These are phyloP conservation scores for Lutjanus campechanus DNA, from an alignment of 2,797 vertebrate genomes.

Conservation along the genomic window DNA sequence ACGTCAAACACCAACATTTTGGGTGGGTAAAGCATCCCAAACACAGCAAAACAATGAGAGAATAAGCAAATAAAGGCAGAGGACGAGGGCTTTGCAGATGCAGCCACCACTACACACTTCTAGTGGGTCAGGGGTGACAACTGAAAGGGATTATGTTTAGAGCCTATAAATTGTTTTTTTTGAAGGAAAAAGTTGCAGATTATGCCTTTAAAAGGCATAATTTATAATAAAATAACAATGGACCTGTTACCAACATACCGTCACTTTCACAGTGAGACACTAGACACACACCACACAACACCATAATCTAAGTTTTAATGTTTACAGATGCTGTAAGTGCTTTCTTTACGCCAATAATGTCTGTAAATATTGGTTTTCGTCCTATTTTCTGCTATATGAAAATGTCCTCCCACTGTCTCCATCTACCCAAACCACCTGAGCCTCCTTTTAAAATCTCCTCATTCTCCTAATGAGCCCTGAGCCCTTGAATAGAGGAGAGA, in stretches of 20 bases:
- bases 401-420: slow-evolving; percentile 6
- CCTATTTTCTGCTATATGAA: slow-evolving; percentile 10
- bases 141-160: too few species aligned
- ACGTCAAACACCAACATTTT: too few species aligned
- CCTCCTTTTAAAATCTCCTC: slow-evolving; percentile 32
- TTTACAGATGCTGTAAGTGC: not conserved
- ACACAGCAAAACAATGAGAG: too few species aligned
- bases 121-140: too few species aligned
- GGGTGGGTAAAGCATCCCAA: too few species aligned
- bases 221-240: not conserved
- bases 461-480: slow-evolving; percentile 48
- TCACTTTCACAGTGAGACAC: not conserved
- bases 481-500: slow-evolving; percentile 44
- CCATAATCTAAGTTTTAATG: not conserved
- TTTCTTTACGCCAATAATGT: not conserved
- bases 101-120: too few species aligned
- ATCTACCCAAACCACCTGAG: slow-evolving; percentile 39
- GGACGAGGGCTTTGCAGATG: too few species aligned
- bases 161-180: too few species aligned
- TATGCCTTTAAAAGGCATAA: not conserved
- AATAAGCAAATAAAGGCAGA: too few species aligned
- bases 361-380: slow-evolving; percentile 1
- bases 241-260: not conserved
- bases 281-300: not conserved
- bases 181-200: too few species aligned